Percentiles rank a stretch among this genome's conserved stretches.
These are phyloP conservation scores for Crocallis elinguaria DNA, from an alignment of 2,888 invertebrate species.

Conservation along the genomic window DNA sequence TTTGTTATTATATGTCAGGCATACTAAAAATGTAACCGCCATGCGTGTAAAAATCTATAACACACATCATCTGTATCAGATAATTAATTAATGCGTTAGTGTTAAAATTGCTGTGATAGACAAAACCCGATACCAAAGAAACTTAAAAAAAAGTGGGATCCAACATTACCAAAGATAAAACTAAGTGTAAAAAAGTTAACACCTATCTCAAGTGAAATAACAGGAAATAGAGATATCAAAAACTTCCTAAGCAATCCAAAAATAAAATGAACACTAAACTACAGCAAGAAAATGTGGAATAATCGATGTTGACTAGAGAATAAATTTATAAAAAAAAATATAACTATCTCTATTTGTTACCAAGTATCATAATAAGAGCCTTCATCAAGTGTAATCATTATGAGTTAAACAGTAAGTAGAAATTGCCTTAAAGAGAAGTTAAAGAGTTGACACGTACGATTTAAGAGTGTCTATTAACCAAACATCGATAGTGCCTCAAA, in stretches of 20 bases:
- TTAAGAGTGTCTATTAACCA: neutral
- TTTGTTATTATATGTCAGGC: too few relatives aligned
- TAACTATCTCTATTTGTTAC: neutral
- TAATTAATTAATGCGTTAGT: neutral
- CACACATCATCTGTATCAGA: neutral
- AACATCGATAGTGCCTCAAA: too few relatives aligned
- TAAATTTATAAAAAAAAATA: neutral
- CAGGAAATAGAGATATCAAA: too few relatives aligned
- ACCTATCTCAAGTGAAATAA: too few relatives aligned
- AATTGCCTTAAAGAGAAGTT: neutral
- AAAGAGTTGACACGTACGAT: neutral
- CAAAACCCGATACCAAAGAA: neutral
- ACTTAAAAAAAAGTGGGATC: conserved; percentile 19
- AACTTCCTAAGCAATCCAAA: too few relatives aligned
- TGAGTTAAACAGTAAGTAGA: too few relatives aligned
- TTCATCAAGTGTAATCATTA: neutral
- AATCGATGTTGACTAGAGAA: too few relatives aligned
- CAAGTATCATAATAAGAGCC: neutral
- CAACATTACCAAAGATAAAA: conserved; percentile 38
- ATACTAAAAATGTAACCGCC: neutral
- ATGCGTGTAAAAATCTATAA: neutral
- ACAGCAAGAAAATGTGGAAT: too few relatives aligned
- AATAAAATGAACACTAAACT: conserved; percentile 7
- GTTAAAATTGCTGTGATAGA: neutral
- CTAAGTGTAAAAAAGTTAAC: conserved; percentile 10